phyloP scores from a whole-genome alignment of 2,888 invertebrate genomes.

The Tetheella fluctuosa region DNA sequence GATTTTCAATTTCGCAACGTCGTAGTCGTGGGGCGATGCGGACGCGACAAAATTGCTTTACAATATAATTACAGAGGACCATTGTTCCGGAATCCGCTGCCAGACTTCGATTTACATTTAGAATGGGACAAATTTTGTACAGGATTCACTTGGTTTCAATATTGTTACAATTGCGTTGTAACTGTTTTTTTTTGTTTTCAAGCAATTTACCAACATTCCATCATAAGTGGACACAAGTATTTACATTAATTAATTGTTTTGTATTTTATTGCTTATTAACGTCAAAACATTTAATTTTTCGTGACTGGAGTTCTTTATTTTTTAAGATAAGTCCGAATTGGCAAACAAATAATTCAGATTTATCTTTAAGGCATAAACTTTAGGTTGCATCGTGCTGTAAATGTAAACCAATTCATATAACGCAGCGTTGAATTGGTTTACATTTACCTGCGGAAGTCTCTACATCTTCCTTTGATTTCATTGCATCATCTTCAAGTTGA shows the following conservation, averaged over 20 bases:
- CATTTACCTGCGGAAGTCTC: neutral
- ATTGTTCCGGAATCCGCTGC: slow-evolving; percentile 61
- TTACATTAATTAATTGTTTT: neutral
- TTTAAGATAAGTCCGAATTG: neutral
- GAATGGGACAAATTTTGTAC: slow-evolving; percentile 58
- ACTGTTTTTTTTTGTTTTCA: slow-evolving; percentile 20
- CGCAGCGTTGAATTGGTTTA: neutral
- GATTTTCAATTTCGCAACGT: slow-evolving; percentile 62
- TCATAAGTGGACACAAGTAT: neutral
- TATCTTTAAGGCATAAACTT: too few species aligned
- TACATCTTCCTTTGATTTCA: slow-evolving; percentile 2
- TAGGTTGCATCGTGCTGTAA: too few species aligned
- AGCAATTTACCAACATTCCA: neutral
- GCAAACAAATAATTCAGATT: too few species aligned
- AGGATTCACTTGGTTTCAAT: slow-evolving; percentile 40
- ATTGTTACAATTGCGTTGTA: slow-evolving; percentile 28
- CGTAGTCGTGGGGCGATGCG: slow-evolving; percentile 35
- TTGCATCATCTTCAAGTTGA: neutral
- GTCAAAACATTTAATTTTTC: neutral
- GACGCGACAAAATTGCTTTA: slow-evolving; percentile 72
- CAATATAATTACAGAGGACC: slow-evolving; percentile 75
- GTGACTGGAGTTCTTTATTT: neutral
- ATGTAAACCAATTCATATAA: neutral
- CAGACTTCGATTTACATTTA: slow-evolving; percentile 73
- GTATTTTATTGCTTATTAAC: neutral